phyloP scores from a whole-genome alignment of 2,113 vertebrate species.

The Gracilinanus agilis region DNA sequence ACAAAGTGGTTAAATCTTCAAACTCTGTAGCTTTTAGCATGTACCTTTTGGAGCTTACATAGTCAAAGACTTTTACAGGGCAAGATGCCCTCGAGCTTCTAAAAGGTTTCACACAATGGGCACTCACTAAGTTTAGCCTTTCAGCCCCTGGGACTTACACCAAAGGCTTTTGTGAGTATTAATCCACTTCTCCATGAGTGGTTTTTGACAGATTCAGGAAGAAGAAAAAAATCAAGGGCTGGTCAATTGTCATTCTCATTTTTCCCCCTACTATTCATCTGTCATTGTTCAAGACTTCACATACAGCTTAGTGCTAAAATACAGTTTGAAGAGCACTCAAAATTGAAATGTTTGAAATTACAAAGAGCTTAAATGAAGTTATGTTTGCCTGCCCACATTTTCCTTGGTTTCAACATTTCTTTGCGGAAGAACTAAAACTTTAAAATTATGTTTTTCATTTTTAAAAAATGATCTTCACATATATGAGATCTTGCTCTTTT shows the following conservation, averaged over 20 bases:
- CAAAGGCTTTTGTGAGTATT: constrained; percentile 26
- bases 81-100: neutral
- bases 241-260: neutral
- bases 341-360: constrained; percentile 66
- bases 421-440: constrained; percentile 23
- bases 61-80: neutral
- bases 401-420: constrained; percentile 53
- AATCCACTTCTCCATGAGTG: constrained; percentile 26
- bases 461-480: constrained; percentile 60
- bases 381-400: constrained; percentile 49
- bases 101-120: neutral
- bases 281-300: neutral
- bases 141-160: neutral
- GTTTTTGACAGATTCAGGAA: constrained; percentile 20
- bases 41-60: neutral
- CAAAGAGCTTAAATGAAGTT: constrained; percentile 51
- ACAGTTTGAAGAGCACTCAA: constrained; percentile 31
- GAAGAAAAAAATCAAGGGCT: constrained; percentile 32
- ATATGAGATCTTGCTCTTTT: constrained; percentile 61
- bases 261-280: neutral
- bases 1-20: constrained; percentile 25
- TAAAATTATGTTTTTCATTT: constrained; percentile 31
- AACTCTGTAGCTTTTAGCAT: neutral
- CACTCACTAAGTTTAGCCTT: neutral
- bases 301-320: neutral